phyloP scores from a whole-genome alignment of 2,888 invertebrate genomes.

The Amiota mariae region DNA sequence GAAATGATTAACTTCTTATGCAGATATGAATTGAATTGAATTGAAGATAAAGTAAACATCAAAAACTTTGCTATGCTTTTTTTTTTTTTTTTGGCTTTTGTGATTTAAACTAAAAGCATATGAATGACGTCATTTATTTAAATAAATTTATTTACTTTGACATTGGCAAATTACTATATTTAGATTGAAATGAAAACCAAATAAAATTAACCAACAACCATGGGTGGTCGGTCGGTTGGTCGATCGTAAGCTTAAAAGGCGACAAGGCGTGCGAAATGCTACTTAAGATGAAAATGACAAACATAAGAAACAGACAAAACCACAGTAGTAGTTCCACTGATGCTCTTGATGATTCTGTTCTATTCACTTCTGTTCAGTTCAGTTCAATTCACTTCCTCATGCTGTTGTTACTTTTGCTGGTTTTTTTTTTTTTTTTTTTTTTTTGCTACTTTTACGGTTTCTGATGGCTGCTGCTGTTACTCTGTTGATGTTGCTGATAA shows the following conservation, averaged over 20 bases:
- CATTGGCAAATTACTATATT: slow-evolving; percentile 54
- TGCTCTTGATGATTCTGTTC: slow-evolving; percentile 16
- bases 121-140: slow-evolving; percentile 49
- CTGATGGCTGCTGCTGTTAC: slow-evolving; percentile 11
- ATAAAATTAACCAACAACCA: slow-evolving; percentile 17
- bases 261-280: too few relatives aligned
- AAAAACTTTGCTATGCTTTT: too few relatives aligned
- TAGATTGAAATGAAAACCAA: too few relatives aligned
- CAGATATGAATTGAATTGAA: too few relatives aligned
- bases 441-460: slow-evolving; percentile 8
- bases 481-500: neutral
- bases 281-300: slow-evolving; percentile 1
- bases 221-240: too few relatives aligned
- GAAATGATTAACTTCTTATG: too few relatives aligned
- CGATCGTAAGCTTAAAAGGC: too few relatives aligned
- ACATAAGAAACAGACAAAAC: slow-evolving; percentile 27
- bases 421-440: neutral
- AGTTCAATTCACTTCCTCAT: neutral
- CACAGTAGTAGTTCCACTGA: neutral
- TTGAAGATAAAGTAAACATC: too few relatives aligned
- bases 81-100: too few relatives aligned
- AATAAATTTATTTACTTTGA: slow-evolving; percentile 61
- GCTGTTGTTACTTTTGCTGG: neutral
- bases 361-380: neutral
- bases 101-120: neutral